phyloP scores from a whole-genome alignment of 2,113 vertebrate species.

The Nanorana parkeri region DNA sequence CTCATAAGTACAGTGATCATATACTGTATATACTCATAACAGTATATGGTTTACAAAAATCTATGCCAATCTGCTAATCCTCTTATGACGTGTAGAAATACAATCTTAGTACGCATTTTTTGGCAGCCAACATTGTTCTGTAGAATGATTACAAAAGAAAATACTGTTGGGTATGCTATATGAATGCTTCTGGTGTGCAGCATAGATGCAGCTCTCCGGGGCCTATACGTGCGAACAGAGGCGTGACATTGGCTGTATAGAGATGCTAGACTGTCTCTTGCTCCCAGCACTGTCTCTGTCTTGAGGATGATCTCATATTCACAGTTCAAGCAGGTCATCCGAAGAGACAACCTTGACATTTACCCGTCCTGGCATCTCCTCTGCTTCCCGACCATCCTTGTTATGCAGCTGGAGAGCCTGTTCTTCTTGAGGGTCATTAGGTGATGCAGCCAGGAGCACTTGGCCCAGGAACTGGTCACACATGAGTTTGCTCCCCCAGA shows the following conservation, averaged over 20 bases:
- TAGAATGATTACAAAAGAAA: neutral
- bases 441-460: slow-evolving; percentile 78
- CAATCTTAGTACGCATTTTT: too few species aligned
- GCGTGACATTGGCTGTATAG: slow-evolving; percentile 50
- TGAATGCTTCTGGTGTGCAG: neutral
- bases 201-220: neutral
- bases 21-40: too few species aligned
- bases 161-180: neutral
- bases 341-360: slow-evolving; percentile 78
- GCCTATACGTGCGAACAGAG: neutral
- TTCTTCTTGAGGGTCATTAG: slow-evolving; percentile 67
- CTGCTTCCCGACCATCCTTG: slow-evolving; percentile 68
- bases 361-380: slow-evolving; percentile 82
- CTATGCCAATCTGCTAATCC: too few species aligned
- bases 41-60: too few species aligned
- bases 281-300: slow-evolving; percentile 62
- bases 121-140: too few species aligned
- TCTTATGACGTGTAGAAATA: too few species aligned
- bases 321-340: slow-evolving; percentile 83
- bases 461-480: slow-evolving; percentile 87
- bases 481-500: slow-evolving; percentile 85
- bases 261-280: slow-evolving; percentile 56
- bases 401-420: slow-evolving; percentile 81
- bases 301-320: slow-evolving; percentile 62
- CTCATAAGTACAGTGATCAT: too few species aligned